Conservation (phyloP, 53 echinoderm and acorn worm genomes). For the Astropecten irregularis region DNA sequence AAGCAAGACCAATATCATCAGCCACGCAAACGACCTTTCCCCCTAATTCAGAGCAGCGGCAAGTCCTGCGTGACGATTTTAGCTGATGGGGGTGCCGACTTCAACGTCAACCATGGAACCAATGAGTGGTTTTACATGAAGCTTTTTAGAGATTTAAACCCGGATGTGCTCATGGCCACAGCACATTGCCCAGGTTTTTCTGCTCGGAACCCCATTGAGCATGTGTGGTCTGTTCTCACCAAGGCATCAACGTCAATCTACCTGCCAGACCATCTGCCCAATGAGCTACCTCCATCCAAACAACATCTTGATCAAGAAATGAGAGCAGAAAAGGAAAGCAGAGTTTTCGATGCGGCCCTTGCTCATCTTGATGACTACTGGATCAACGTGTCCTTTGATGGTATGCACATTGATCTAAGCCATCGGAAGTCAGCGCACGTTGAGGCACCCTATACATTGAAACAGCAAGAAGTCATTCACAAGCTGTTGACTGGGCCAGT, state of each 20-base stretch:
- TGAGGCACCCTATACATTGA: not conserved
- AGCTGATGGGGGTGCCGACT: slow-evolving; percentile 59
- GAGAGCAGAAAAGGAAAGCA: not conserved
- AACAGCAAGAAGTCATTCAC: not conserved
- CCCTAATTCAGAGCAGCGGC: slow-evolving; percentile 25
- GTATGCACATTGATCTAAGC: not conserved
- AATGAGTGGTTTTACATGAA: slow-evolving; percentile 26
- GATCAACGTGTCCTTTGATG: not conserved
- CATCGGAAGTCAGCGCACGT: not conserved
- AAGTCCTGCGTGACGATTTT: not conserved
- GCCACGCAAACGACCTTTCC: slow-evolving; percentile 52
- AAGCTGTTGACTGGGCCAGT: not conserved
- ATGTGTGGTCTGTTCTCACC: not conserved
- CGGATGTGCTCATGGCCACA: slow-evolving; percentile 51
- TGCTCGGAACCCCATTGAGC: slow-evolving; percentile 49
- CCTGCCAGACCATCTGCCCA: not conserved
- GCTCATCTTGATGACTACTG: not conserved
- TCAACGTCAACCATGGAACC: slow-evolving; percentile 49
- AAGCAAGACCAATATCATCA: slow-evolving; percentile 23
- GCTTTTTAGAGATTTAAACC: slow-evolving; percentile 34
- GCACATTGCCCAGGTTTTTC: slow-evolving; percentile 51
- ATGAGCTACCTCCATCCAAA: not conserved
- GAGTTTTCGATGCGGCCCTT: slow-evolving; percentile 3
- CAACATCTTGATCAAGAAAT: not conserved
- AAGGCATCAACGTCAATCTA: not conserved